These are phyloP conservation scores for Mola mola DNA, from an alignment of 2,113 vertebrate species.

Conservation along the genomic window DNA sequence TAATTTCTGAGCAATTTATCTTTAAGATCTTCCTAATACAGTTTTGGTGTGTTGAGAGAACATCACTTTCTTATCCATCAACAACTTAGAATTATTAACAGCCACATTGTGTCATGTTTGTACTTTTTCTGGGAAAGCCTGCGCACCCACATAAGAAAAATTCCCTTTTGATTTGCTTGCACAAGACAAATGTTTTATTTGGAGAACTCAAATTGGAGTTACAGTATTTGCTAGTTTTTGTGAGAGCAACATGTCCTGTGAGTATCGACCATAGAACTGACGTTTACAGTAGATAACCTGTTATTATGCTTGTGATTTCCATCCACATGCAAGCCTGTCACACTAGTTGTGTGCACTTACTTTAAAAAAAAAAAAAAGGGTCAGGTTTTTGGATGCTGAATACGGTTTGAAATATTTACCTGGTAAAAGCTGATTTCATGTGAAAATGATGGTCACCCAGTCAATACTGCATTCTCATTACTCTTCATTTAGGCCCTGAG, in stretches of 20 bases:
- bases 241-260: conserved; percentile 2
- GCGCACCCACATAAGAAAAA: conserved; percentile 5
- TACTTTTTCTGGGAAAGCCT: conserved; percentile 9
- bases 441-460: too few species aligned
- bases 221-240: conserved; percentile 9
- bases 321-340: conserved; percentile 14
- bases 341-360: conserved; percentile 33
- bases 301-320: conserved; percentile 1
- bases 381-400: conserved; percentile 27
- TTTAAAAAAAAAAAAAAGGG: conserved; percentile 36
- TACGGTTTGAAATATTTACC: conserved; percentile 17
- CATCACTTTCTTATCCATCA: conserved; percentile 29
- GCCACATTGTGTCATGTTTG: conserved; percentile 10
- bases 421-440: too few species aligned
- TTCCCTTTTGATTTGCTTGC: conserved; percentile 16
- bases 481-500: conserved; percentile 55
- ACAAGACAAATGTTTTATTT: conserved; percentile 2
- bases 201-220: conserved; percentile 4
- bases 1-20: conserved; percentile 7
- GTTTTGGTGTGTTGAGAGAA: conserved; percentile 20
- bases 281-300: conserved; percentile 4
- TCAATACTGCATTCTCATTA: conserved; percentile 35
- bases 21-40: conserved; percentile 5
- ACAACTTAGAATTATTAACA: conserved; percentile 15
- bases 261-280: conserved; percentile 12